Percentiles rank a stretch among this genome's conserved stretches.
Evolutionary conservation across 53 echinoderm and acorn worm genomes (phyloP).

Genomic region (Echinarachnius parma): DNA sequence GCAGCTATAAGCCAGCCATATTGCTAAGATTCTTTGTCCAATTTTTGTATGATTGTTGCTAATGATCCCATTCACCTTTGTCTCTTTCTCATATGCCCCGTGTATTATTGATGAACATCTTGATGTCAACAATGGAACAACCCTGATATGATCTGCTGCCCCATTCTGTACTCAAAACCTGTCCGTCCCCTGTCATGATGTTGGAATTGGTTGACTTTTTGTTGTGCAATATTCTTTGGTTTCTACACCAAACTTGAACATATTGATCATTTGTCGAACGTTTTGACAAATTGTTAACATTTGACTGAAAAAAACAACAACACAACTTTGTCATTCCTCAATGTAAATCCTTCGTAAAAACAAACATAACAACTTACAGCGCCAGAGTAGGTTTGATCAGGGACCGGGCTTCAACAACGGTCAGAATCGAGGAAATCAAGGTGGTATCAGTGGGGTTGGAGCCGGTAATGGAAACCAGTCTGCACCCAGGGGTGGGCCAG

Average conservation of each 20-base stretch:
- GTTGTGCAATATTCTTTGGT: not conserved
- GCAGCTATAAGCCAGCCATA: too few relatives aligned
- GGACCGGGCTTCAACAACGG: constrained; percentile 25
- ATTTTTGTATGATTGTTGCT: too few relatives aligned
- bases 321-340: not conserved
- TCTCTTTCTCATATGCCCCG: constrained; percentile 25
- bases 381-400: constrained; percentile 40
- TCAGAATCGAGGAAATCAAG: constrained; percentile 18
- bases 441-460: not conserved
- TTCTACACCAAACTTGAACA: too few relatives aligned
- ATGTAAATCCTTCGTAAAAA: not conserved
- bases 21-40: too few relatives aligned
- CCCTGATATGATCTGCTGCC: constrained; percentile 35
- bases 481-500: constrained; percentile 9
- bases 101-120: not conserved
- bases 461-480: not conserved
- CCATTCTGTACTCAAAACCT: too few relatives aligned
- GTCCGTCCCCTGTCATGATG: constrained; percentile 1
- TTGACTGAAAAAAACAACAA: not conserved
- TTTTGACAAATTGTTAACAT: too few relatives aligned
- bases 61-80: constrained; percentile 31
- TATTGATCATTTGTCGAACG: too few relatives aligned
- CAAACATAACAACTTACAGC: constrained; percentile 1
- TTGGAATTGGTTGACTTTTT: not conserved
- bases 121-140: constrained; percentile 13